A percentile compares a stretch with the other conserved stretches of the same genome.
These are phyloP conservation scores for Pelvicachromis taeniatus DNA, from an alignment of 2,113 vertebrate species.

Conservation along the genomic window DNA sequence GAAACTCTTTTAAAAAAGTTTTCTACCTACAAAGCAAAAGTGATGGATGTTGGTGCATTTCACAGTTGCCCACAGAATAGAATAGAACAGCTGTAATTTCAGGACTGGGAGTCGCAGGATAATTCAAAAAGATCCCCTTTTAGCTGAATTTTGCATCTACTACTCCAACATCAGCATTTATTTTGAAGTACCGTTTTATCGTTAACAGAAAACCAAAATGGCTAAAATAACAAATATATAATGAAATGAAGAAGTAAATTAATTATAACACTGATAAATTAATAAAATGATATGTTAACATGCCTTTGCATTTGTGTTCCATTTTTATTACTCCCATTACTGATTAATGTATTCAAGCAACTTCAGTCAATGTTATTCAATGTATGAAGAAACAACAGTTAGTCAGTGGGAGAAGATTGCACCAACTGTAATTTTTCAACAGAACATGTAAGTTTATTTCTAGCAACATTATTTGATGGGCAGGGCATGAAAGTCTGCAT, in stretches of 20 bases:
- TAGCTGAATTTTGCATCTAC: not conserved
- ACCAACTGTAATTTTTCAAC: not conserved
- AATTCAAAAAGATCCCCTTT: not conserved
- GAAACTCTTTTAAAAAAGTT: constrained; percentile 80
- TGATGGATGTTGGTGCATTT: not conserved
- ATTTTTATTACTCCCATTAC: not conserved
- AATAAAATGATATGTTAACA: not conserved
- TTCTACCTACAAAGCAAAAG: constrained; percentile 69
- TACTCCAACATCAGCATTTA: not conserved
- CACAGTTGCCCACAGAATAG: not conserved
- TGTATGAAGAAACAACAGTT: not conserved
- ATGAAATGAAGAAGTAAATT: not conserved
- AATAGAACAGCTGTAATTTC: not conserved
- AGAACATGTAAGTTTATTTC: not conserved
- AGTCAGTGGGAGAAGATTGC: not conserved
- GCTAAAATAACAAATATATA: not conserved
- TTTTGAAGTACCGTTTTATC: not conserved
- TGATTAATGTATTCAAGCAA: not conserved
- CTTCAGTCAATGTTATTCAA: not conserved
- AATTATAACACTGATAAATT: not conserved
- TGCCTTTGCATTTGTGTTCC: not conserved
- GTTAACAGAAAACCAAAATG: not conserved
- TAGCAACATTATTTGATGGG: not conserved
- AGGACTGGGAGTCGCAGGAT: not conserved
- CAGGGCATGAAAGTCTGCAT: not conserved